Conservation (phyloP, 2,113 vertebrate genomes). For the Zosterops borbonicus region DNA sequence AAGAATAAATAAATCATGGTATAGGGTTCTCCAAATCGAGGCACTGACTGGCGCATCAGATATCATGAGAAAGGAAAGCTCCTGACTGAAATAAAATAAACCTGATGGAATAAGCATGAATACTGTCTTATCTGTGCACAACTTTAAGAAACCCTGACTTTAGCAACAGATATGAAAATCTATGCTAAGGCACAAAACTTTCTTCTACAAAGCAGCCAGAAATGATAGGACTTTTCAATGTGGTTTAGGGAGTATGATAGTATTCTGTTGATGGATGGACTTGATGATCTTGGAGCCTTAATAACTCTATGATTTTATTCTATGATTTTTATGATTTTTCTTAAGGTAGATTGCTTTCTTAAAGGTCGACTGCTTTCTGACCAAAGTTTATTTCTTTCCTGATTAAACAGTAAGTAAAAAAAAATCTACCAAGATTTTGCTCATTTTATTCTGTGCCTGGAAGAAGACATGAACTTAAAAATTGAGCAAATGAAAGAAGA, state of each 20-base stretch:
- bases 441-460: neutral
- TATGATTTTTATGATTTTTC: neutral
- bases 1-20: neutral
- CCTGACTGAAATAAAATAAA: neutral
- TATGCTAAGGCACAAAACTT: neutral
- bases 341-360: neutral
- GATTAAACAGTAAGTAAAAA: neutral
- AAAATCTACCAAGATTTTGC: neutral
- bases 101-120: neutral
- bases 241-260: neutral
- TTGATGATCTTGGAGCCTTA: neutral
- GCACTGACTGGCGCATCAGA: neutral
- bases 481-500: neutral
- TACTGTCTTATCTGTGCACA: neutral
- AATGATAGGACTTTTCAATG: neutral
- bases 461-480: neutral
- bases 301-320: neutral
- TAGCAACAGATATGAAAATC: neutral
- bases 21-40: neutral
- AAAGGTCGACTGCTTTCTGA: neutral
- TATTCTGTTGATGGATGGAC: rapidly evolving
- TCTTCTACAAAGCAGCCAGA: neutral
- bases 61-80: neutral
- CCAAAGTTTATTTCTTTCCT: neutral
- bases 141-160: neutral